phyloP scores from a whole-genome alignment of 1,140 invertebrate genomes.

The Pseudomyrmex sp. region DNA sequence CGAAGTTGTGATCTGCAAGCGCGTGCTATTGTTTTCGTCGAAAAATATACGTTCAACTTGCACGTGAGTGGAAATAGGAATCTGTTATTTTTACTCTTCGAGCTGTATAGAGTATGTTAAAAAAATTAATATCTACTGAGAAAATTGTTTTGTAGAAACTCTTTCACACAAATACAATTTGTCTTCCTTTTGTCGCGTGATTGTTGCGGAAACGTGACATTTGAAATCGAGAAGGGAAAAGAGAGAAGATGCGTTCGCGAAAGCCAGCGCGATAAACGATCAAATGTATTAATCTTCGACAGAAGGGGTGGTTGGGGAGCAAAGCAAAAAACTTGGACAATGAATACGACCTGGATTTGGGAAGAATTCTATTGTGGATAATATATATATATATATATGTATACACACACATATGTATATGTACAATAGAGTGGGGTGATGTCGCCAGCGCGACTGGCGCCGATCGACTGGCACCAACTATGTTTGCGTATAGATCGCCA shows the following conservation, averaged over 20 bases:
- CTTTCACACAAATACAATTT: neutral
- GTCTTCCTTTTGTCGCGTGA: slow-evolving; percentile 14
- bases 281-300: slow-evolving; percentile 16
- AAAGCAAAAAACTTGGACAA: slow-evolving; percentile 5
- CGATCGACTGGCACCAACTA: slow-evolving; percentile 55
- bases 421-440: neutral
- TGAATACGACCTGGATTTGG: slow-evolving; percentile 48
- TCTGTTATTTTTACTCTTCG: too few relatives aligned
- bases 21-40: too few relatives aligned
- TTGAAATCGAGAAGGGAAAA: neutral
- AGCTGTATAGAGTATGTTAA: too few relatives aligned
- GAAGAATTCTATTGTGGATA: slow-evolving; percentile 42
- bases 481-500: slow-evolving; percentile 37
- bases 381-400: too few relatives aligned
- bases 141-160: too few relatives aligned
- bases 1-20: too few relatives aligned
- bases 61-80: too few relatives aligned
- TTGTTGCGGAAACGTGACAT: neutral
- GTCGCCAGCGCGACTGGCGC: slow-evolving; percentile 52
- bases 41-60: too few relatives aligned
- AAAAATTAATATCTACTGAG: too few relatives aligned
- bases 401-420: too few relatives aligned
- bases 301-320: neutral
- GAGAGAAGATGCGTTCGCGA: neutral
- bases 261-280: slow-evolving; percentile 7